These are phyloP conservation scores for Trachelus troglodyta DNA, from an alignment of 2,888 invertebrate species.

Conservation along the genomic window DNA sequence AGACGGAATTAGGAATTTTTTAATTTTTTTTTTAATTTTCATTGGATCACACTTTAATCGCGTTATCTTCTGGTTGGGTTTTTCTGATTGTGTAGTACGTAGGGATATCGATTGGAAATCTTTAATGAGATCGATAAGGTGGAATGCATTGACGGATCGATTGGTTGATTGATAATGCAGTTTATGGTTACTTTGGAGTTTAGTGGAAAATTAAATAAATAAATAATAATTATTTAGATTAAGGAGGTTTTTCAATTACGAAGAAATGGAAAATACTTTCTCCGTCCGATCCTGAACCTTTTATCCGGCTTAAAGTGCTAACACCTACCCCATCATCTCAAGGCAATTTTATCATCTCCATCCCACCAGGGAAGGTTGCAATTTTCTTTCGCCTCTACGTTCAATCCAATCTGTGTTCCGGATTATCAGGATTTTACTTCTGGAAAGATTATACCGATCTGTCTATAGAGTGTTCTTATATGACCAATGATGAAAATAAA, in stretches of 20 bases:
- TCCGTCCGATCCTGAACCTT: not conserved
- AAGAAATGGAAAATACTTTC: not conserved
- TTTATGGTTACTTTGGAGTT: not conserved
- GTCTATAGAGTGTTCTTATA: not conserved
- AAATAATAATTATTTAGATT: not conserved
- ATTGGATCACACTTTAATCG: not conserved
- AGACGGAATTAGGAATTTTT: not conserved
- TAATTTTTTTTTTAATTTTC: not conserved
- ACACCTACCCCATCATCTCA: conserved; percentile 48
- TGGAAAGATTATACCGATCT: not conserved
- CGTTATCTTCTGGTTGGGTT: not conserved
- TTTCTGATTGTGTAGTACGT: not conserved
- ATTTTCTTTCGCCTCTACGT: conserved; percentile 55
- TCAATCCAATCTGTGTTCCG: conserved; percentile 64
- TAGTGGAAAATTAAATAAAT: not conserved
- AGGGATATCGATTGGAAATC: not conserved
- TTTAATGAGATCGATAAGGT: not conserved
- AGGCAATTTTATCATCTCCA: conserved; percentile 58
- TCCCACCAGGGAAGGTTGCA: conserved; percentile 58
- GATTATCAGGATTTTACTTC: conserved; percentile 62
- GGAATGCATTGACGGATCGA: not conserved
- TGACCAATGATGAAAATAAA: not conserved
- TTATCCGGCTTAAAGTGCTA: conserved; percentile 57
- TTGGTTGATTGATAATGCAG: not conserved
- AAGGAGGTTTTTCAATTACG: not conserved